These are phyloP conservation scores for Linnaemya tessellans DNA, from an alignment of 2,888 invertebrate species.

Conservation along the genomic window DNA sequence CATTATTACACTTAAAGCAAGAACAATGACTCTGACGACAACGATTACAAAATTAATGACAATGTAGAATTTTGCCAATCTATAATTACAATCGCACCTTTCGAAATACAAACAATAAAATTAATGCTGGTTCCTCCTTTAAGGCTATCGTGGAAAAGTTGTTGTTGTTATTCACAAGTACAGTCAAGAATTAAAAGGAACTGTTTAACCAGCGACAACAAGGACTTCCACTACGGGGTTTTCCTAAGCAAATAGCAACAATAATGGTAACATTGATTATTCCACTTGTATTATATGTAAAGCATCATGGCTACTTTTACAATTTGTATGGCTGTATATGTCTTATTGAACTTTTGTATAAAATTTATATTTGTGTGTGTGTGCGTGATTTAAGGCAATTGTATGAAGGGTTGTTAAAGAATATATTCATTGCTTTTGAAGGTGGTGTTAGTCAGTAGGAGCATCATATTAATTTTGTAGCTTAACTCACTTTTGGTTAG, in stretches of 20 bases:
- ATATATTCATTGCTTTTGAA: not conserved
- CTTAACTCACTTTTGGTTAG: too few relatives aligned
- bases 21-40: slow-evolving; percentile 57
- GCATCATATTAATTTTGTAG: too few relatives aligned
- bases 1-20: slow-evolving; percentile 46
- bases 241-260: slow-evolving; percentile 15
- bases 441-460: too few relatives aligned
- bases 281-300: not conserved
- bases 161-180: not conserved
- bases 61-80: slow-evolving; percentile 79
- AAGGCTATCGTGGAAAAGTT: not conserved
- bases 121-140: slow-evolving; percentile 58
- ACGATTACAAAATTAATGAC: slow-evolving; percentile 78
- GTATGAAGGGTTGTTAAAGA: not conserved
- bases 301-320: slow-evolving; percentile 17
- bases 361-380: not conserved
- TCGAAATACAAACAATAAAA: slow-evolving; percentile 58
- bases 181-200: not conserved
- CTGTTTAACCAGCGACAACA: slow-evolving; percentile 8
- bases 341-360: not conserved
- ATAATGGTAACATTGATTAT: slow-evolving; percentile 48
- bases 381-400: not conserved
- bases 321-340: slow-evolving; percentile 20
- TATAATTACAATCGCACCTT: slow-evolving; percentile 79
- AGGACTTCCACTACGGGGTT: not conserved